These are phyloP conservation scores for Acromyrmex charruanus DNA, from an alignment of 1,140 invertebrate species.

Conservation along the genomic window DNA sequence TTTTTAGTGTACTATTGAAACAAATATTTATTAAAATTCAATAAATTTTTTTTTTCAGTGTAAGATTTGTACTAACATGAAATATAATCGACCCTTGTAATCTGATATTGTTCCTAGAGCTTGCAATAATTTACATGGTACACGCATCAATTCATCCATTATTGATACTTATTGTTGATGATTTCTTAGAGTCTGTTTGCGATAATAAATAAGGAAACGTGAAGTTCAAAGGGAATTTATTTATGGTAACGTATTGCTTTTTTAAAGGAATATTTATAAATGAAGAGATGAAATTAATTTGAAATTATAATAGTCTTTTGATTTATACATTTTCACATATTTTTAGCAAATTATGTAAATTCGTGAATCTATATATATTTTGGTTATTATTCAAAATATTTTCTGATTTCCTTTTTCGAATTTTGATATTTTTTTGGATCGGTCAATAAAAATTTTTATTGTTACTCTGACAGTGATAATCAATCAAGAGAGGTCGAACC, in stretches of 20 bases:
- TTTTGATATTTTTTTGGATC: too few species aligned
- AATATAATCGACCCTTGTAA: conserved; percentile 67
- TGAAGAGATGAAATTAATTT: background rate
- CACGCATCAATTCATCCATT: background rate
- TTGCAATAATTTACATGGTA: conserved; percentile 36
- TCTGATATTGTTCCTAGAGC: background rate
- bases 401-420: too few species aligned
- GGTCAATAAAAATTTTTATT: too few species aligned
- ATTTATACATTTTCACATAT: background rate
- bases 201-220: background rate
- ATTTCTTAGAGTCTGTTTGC: background rate
- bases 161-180: conserved; percentile 1
- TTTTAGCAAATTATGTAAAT: background rate
- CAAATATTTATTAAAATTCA: too few species aligned
- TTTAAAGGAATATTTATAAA: background rate
- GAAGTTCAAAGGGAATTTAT: background rate
- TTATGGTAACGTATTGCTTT: conserved; percentile 10
- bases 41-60: too few species aligned
- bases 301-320: background rate
- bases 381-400: background rate
- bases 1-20: too few species aligned
- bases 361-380: background rate
- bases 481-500: too few species aligned
- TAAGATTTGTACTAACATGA: background rate
- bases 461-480: too few species aligned